Evolutionary conservation across 2,888 invertebrate species (phyloP), one percentile per base, ranked within the genome.

Genomic region (Suillia variegata): DNA sequence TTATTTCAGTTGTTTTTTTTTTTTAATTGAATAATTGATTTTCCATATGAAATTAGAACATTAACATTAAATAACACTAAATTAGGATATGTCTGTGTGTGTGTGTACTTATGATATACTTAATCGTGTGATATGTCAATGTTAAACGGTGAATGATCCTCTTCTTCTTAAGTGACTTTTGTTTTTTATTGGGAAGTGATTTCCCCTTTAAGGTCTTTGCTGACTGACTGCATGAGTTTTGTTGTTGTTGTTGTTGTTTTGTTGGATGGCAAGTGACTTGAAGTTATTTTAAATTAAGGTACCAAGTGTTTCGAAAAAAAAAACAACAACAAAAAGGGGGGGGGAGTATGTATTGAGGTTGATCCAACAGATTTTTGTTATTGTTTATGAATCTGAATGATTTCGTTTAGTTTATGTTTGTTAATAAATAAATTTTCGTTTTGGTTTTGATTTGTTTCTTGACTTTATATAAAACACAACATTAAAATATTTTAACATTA

Each of bases 341-440:
- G n/a, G n/a, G n/a, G n/a, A n/a, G n/a, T n/a, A n/a, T n/a, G n/a
- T n/a, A n/a, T n/a, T n/a, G n/a, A n/a, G n/a, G n/a, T n/a, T n/a
- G n/a, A n/a, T n/a, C n/a, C n/a, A n/a, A n/a, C n/a, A n/a, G n/a
- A n/a, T n/a, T n/a, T n/a, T n/a, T n/a, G n/a, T n/a, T n/a, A n/a
- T n/a, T n/a, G n/a, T n/a, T n/a, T 63, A 58, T 56, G 56, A 38
- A 52, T 53, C 22, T 69, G 52, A 38, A 38, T 38, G 10, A 38
- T 38, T 38, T 38, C 49, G 50, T 45, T 54, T 53, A 48, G 20
- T 33, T 49, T 60, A 56, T 62, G 54, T 64, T 60, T 69, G 50
- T 61, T 58, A 62, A 65, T 67, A 62, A 68, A 61, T 56, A 62
- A 61, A 24, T 42, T 47, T 51, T 59, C 54, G 48, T 31, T 55